Evolutionary conservation across 2,888 invertebrate species (phyloP), one percentile per base, ranked within the genome.

Genomic region (Watsonalla binaria): DNA sequence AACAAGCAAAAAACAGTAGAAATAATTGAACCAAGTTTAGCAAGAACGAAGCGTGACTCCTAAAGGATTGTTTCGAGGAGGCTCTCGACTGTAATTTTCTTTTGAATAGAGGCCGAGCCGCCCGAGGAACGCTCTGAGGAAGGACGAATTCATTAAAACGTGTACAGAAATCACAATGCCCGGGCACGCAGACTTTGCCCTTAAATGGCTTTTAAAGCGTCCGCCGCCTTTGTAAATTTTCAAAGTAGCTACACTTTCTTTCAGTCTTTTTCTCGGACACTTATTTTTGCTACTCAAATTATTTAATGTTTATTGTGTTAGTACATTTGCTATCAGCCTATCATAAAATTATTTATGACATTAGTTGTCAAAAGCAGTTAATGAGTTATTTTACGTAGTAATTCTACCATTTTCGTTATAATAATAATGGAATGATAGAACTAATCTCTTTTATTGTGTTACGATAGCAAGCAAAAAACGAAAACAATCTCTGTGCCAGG

Each of bases 21-120:
- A 84, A 85, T 87, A 86, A 90, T 88, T 88, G 88, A 80, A 80
- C 68, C 76, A 80, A 85, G 80, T 84, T 86, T 82, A 82, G 86
- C 80, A 68, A 84, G 80, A 84, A 77, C 77, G 80, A 76, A 86
- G 84, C 86, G 83, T 86, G 86, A 85, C 84, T 86, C 73, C 72
- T 80, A 85, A 88, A 85, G 86, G 86, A 83, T 89, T 85, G 82
- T 84, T 83, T 82, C 81, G 77, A 82, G 78, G 76, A 86, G 80
- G 74, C 78, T 82, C 84, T 83, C 70, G 71, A 79, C 82, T 82
- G 80, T 85, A 86, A 87, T 89, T 87, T 87, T 86, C 84, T 84
- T 86, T 84, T 82, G 82, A 85, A 85, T 81, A 76, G 81, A 82
- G 80, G 74, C 79, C 74, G 80, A 82, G 79, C 66, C 82, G 74